These are phyloP conservation scores for Coptodon rendalli DNA, from an alignment of 2,113 vertebrate genomes.

Conservation along the genomic window DNA sequence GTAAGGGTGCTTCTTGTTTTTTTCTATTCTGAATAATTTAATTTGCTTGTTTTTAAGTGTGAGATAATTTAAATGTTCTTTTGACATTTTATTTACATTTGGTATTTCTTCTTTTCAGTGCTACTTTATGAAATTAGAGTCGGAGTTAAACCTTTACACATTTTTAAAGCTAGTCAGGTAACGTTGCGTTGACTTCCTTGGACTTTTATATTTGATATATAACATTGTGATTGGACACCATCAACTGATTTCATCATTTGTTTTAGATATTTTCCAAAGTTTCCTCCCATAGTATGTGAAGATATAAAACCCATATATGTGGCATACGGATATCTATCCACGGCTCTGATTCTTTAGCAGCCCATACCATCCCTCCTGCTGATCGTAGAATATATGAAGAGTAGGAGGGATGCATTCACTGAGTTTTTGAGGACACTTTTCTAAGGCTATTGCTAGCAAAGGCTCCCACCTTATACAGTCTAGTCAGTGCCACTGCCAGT, in stretches of 20 bases:
- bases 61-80: accelerated
- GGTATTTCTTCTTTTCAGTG: not conserved
- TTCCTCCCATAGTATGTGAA: not conserved
- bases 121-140: not conserved
- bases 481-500: not conserved
- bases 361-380: not conserved
- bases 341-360: not conserved
- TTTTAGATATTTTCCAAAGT: not conserved
- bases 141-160: not conserved
- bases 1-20: accelerated
- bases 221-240: not conserved
- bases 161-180: not conserved
- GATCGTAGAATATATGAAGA: not conserved
- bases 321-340: not conserved
- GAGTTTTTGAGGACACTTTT: not conserved
- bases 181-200: not conserved
- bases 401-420: not conserved
- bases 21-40: not conserved
- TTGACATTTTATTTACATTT: not conserved
- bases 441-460: not conserved
- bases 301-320: not conserved
- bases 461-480: not conserved
- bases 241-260: not conserved
- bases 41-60: not conserved
- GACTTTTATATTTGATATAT: not conserved